phyloP scores from a whole-genome alignment of 2,888 invertebrate genomes.

The Pseudoips prasinana region DNA sequence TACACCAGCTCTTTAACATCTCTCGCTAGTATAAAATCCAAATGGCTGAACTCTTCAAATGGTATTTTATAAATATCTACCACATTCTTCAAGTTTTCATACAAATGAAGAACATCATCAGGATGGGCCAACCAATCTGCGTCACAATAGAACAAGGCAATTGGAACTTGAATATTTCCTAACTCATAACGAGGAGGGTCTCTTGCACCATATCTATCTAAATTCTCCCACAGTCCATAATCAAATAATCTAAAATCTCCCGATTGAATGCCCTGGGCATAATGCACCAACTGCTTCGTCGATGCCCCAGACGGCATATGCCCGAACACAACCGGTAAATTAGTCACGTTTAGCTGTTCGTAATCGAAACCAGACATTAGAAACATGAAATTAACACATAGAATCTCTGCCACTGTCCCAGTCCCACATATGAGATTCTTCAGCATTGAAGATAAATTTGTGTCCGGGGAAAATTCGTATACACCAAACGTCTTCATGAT shows the following conservation, averaged over 20 bases:
- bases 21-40: conserved; percentile 61
- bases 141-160: conserved; percentile 56
- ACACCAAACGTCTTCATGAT: conserved; percentile 64
- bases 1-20: conserved; percentile 52
- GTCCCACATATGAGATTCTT: conserved; percentile 68
- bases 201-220: conserved; percentile 43
- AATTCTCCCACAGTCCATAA: conserved; percentile 49
- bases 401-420: conserved; percentile 58
- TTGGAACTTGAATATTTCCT: conserved; percentile 47
- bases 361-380: conserved; percentile 81
- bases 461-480: conserved; percentile 85
- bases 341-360: conserved; percentile 80
- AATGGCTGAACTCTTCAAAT: conserved; percentile 63
- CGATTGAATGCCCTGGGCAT: conserved; percentile 66
- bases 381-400: conserved; percentile 84
- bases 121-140: conserved; percentile 85
- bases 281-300: conserved; percentile 76
- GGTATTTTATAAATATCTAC: conserved; percentile 80
- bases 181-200: conserved; percentile 55
- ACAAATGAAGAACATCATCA: conserved; percentile 77
- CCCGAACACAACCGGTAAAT: conserved; percentile 78
- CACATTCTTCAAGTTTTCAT: conserved; percentile 72
- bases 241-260: conserved; percentile 55
- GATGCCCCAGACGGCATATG: conserved; percentile 82
- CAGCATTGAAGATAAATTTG: conserved; percentile 65